Evolutionary conservation across 2,888 invertebrate species (phyloP), one percentile per base, ranked within the genome.

Genomic region (Pyralis farinalis): DNA sequence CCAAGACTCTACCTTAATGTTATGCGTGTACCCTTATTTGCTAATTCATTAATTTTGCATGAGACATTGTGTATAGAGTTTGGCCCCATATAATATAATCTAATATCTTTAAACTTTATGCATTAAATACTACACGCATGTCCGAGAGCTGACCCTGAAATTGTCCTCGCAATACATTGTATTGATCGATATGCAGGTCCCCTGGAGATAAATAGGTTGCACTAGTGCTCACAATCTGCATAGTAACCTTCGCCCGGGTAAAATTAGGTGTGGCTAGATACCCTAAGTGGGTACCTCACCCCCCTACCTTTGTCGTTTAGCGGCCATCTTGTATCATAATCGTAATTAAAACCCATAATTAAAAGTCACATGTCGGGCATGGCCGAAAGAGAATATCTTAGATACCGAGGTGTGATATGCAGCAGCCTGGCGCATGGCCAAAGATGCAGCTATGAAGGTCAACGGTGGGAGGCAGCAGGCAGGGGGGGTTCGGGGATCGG

Each of bases 391-490:
- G 9, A 35, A 53, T 56, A 42, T 49, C 35, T 30, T 10, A 36
- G 40, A 37, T 44, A 37, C 31, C 46, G 52, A 55, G 53, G 49
- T 56, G 53, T 57, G 51, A 55, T 53, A 55, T 63, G 71, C 68
- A 74, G 65, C 63, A 56, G n/a, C 25, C 63, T 81, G 82, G 83
- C 80, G 47, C 43, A 44, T 44, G 47, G 76, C 86, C 86, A 82
- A 79, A 76, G 84, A 77, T 85, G 86, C 84, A 83, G 55, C 60
- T 55, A 34, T 47, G 77, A 83, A 82, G 87, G 86, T 82, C 81
- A 53, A 44, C 34, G 37, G 49, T 42, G 39, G 38, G 37, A 31
- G 58, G 37, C 51, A 49, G 51, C 48, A 34, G 30, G 44, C 48
- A 46, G 51, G 43, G 40, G 21, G 46, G 41, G n/a, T n/a, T 43